Conservation (phyloP, 2,113 vertebrate genomes). For the Toxostoma redivivum region DNA sequence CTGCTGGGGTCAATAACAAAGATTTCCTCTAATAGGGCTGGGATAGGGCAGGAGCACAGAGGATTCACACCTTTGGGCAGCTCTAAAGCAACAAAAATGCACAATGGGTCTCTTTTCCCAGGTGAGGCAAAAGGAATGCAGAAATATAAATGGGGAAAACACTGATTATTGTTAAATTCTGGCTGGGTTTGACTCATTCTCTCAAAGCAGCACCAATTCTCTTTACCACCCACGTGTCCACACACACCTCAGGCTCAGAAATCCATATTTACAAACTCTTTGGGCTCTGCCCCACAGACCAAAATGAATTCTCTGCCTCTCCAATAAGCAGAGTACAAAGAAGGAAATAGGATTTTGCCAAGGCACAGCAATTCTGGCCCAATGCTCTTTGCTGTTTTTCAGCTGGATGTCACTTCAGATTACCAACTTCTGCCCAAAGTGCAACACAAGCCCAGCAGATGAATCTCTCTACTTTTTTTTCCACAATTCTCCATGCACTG, state of each 20-base stretch:
- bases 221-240: fast-evolving
- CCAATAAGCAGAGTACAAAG: neutral
- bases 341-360: neutral
- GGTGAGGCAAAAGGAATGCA: neutral
- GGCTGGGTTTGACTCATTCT: too few species aligned
- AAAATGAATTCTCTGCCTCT: neutral
- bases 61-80: neutral
- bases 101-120: fast-evolving
- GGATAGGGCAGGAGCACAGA: neutral
- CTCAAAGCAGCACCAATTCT: neutral
- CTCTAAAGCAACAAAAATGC: neutral
- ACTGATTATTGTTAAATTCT: neutral
- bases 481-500: neutral
- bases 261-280: fast-evolving
- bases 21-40: neutral
- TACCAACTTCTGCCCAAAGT: neutral
- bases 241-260: fast-evolving
- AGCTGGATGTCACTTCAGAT: neutral
- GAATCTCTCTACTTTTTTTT: neutral
- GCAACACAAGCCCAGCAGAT: neutral
- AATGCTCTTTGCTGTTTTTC: neutral
- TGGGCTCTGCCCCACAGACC: neutral
- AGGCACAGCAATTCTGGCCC: neutral
- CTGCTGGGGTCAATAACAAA: neutral
- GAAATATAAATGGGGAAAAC: neutral